phyloP scores from a whole-genome alignment of 2,797 vertebrate species.

The Crax fasciolata region DNA sequence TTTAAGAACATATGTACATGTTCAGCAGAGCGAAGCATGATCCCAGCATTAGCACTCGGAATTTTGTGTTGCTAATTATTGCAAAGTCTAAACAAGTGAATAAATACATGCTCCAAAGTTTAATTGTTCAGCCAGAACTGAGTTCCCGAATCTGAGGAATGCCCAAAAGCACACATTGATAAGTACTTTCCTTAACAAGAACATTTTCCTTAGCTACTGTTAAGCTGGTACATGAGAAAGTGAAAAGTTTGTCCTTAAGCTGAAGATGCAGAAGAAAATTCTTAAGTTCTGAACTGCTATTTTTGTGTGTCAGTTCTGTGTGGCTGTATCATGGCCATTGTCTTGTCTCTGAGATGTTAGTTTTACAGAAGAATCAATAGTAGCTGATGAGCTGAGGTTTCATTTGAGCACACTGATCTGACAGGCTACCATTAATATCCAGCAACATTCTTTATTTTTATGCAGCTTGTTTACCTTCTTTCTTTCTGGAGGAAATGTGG shows the following conservation, averaged over 20 bases:
- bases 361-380: not conserved
- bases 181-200: not conserved
- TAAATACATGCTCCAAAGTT: not conserved
- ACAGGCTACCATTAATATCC: not conserved
- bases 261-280: not conserved
- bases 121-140: not conserved
- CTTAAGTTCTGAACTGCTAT: not conserved
- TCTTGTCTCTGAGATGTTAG: not conserved
- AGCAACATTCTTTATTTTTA: not conserved
- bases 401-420: not conserved
- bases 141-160: not conserved
- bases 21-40: slow-evolving; percentile 8
- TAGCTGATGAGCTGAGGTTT: slow-evolving; percentile 31
- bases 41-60: not conserved
- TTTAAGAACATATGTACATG: slow-evolving; percentile 37
- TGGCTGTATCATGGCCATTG: not conserved
- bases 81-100: not conserved
- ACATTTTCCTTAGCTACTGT: not conserved
- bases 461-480: not conserved
- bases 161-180: not conserved
- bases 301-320: not conserved
- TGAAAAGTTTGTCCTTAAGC: not conserved
- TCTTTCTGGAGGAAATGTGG: not conserved
- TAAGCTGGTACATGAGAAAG: not conserved
- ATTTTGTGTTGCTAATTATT: slow-evolving; percentile 26